A percentile compares a stretch with the other conserved stretches of the same genome.
phyloP scores from a whole-genome alignment of 2,797 vertebrate species.

The Pantherophis vulpinus region DNA sequence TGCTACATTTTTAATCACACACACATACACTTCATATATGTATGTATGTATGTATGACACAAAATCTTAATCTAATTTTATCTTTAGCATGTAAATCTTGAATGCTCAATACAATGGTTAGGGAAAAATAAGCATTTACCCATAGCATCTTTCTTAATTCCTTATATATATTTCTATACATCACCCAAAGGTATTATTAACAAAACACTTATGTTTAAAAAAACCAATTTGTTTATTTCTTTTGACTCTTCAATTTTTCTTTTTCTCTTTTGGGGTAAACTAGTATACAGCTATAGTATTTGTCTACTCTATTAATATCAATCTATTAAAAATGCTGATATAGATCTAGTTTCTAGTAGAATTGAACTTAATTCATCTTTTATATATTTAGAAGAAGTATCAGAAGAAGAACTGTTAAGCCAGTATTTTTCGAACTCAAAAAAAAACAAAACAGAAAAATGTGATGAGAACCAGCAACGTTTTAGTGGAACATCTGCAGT shows the following conservation, averaged over 20 bases:
- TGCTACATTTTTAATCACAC: neutral
- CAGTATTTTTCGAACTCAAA: slow-evolving; percentile 83
- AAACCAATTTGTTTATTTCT: neutral
- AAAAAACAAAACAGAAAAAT: slow-evolving; percentile 68
- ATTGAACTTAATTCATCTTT: slow-evolving; percentile 11
- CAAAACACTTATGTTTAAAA: neutral
- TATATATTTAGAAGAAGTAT: slow-evolving; percentile 72
- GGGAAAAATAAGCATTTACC: neutral
- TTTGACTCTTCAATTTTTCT: neutral
- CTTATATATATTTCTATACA: neutral
- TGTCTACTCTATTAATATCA: neutral
- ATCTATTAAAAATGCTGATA: neutral
- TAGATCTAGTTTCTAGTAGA: slow-evolving; percentile 1
- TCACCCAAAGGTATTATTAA: neutral
- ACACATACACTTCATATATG: neutral
- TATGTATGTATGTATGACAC: neutral
- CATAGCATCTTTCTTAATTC: neutral
- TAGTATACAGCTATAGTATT: neutral
- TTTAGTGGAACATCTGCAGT: slow-evolving; percentile 12
- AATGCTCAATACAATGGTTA: neutral
- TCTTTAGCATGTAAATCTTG: neutral
- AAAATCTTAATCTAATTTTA: neutral
- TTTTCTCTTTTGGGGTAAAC: neutral
- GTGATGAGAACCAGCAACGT: slow-evolving; percentile 14
- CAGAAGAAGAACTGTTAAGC: slow-evolving; percentile 84